Evolutionary conservation across 2,113 vertebrate genomes (phyloP).

Genomic region (Caloenas nicobarica): DNA sequence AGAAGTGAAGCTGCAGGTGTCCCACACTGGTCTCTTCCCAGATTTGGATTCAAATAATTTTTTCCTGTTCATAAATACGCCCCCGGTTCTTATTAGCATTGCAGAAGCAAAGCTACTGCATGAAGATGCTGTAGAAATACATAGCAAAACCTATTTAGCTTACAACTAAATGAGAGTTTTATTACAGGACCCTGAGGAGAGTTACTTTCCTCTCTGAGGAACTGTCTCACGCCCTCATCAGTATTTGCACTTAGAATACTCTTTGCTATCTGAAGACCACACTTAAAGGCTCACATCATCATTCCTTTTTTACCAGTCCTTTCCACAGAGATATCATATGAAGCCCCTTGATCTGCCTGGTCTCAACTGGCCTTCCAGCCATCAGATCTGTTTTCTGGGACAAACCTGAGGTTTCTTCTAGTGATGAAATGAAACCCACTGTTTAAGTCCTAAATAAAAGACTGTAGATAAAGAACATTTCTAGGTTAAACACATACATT

Average conservation of each 20-base stretch:
- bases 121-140: not conserved
- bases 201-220: not conserved
- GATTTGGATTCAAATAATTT: not conserved
- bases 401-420: not conserved
- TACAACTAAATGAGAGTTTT: not conserved
- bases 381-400: not conserved
- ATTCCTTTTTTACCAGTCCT: not conserved
- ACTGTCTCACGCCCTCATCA: not conserved
- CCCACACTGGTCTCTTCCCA: not conserved
- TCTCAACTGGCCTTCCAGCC: not conserved
- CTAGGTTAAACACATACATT: not conserved
- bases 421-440: not conserved
- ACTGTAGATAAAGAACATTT: not conserved
- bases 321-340: not conserved
- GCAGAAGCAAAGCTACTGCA: not conserved
- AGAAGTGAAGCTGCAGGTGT: not conserved
- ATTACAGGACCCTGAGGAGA: not conserved
- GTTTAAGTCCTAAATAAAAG: not conserved
- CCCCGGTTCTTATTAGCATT: not conserved
- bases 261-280: not conserved
- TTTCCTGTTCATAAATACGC: not conserved
- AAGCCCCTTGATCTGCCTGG: not conserved
- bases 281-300: not conserved
- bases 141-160: not conserved
- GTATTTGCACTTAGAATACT: not conserved